Conservation (phyloP, 2,888 invertebrate species). For the Philopedon plagiatum region DNA sequence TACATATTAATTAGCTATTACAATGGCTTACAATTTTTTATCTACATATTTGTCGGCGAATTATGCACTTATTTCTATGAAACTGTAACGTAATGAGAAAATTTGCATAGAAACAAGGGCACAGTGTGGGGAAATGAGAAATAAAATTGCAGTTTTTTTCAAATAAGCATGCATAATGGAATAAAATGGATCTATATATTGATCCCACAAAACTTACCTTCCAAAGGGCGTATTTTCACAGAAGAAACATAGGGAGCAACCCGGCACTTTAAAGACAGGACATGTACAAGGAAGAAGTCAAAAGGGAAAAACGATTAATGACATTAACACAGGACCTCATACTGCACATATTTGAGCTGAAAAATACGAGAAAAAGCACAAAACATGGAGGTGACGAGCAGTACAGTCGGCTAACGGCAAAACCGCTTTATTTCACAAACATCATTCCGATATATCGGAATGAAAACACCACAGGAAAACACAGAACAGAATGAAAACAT, state of each 20-base stretch:
- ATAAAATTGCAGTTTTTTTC: neutral
- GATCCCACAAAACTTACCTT: slow-evolving; percentile 29
- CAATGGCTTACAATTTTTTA: slow-evolving; percentile 13
- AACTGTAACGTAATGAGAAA: slow-evolving; percentile 9
- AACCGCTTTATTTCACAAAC: slow-evolving; percentile 33
- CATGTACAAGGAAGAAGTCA: slow-evolving; percentile 23
- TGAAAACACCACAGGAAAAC: slow-evolving; percentile 24
- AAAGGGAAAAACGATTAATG: slow-evolving; percentile 20
- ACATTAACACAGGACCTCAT: slow-evolving; percentile 9
- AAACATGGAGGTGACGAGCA: slow-evolving; percentile 11
- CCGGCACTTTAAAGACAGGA: slow-evolving; percentile 11
- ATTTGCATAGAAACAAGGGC: slow-evolving; percentile 32
- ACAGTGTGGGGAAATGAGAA: neutral
- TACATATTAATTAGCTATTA: slow-evolving; percentile 25
- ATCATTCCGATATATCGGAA: slow-evolving; percentile 36
- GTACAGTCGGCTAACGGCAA: slow-evolving; percentile 33
- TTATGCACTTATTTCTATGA: slow-evolving; percentile 19
- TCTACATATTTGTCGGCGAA: slow-evolving; percentile 9
- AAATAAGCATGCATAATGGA: neutral
- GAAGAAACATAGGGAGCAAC: slow-evolving; percentile 20
- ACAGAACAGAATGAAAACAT: slow-evolving; percentile 45
- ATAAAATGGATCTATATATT: slow-evolving; percentile 6
- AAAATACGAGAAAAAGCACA: slow-evolving; percentile 6
- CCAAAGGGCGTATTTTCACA: slow-evolving; percentile 34
- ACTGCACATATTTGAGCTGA: slow-evolving; percentile 15